These are phyloP conservation scores for Philopedon plagiatum DNA, from an alignment of 2,888 invertebrate genomes.

Conservation along the genomic window DNA sequence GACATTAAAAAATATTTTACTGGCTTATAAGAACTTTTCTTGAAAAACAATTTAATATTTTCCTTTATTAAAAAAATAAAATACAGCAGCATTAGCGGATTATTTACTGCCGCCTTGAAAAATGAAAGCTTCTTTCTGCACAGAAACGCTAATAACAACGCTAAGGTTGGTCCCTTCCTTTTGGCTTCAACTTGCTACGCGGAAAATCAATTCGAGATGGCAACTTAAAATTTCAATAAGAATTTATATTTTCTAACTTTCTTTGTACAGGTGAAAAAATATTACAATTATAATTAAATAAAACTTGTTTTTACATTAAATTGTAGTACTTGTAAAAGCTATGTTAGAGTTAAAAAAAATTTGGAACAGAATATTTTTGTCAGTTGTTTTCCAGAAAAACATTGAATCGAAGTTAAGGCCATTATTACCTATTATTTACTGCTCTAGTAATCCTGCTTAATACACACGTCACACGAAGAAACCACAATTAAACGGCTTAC, in stretches of 20 bases:
- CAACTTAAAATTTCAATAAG: constrained; percentile 47
- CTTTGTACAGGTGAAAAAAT: constrained; percentile 14
- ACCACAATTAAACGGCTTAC: too few species aligned
- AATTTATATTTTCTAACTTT: constrained; percentile 45
- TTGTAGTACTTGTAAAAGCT: too few species aligned
- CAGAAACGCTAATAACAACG: constrained; percentile 37
- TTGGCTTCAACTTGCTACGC: constrained; percentile 41
- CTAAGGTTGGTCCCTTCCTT: constrained; percentile 38
- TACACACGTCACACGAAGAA: too few species aligned
- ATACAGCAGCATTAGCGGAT: constrained; percentile 33
- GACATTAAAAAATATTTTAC: not conserved
- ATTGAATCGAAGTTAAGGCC: too few species aligned
- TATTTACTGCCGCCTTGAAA: constrained; percentile 41
- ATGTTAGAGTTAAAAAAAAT: too few species aligned
- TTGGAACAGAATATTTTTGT: too few species aligned
- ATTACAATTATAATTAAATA: too few species aligned
- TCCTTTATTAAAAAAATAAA: constrained; percentile 18
- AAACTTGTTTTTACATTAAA: too few species aligned
- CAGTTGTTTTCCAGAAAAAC: too few species aligned
- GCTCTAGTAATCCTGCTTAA: too few species aligned
- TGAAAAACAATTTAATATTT: not conserved
- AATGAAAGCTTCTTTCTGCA: constrained; percentile 37
- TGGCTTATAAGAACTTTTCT: not conserved
- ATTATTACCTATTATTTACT: too few species aligned
- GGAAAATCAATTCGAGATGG: constrained; percentile 48